Conservation (phyloP, 2,113 vertebrate species). For the Corydoras maculifer region DNA sequence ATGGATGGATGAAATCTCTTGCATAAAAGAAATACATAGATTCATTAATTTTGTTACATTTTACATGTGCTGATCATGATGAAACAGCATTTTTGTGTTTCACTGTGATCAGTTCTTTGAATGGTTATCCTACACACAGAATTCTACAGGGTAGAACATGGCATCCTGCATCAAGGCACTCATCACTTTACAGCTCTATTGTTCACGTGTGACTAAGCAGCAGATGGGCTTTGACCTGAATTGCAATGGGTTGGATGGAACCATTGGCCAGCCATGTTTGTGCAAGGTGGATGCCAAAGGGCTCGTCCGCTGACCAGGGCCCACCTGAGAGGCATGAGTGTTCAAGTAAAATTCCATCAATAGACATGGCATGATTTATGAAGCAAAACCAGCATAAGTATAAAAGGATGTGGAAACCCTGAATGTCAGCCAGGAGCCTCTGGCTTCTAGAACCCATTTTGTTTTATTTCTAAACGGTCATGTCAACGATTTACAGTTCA, state of each 20-base stretch:
- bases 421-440: slow-evolving; percentile 26
- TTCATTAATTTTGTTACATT: too few species aligned
- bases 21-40: too few species aligned
- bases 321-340: slow-evolving; percentile 45
- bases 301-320: slow-evolving; percentile 40
- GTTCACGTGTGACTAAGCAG: slow-evolving; percentile 23
- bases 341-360: slow-evolving; percentile 54
- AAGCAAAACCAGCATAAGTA: slow-evolving; percentile 41
- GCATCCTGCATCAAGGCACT: slow-evolving; percentile 6
- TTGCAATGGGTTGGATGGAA: slow-evolving; percentile 19
- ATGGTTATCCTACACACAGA: not conserved
- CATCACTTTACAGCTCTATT: slow-evolving; percentile 26
- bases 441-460: slow-evolving; percentile 24
- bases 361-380: slow-evolving; percentile 61
- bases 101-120: too few species aligned
- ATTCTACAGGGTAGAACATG: slow-evolving; percentile 2
- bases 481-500: slow-evolving; percentile 11
- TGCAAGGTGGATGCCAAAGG: slow-evolving; percentile 21
- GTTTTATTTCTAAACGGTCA: slow-evolving; percentile 40
- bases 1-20: too few species aligned
- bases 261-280: slow-evolving; percentile 35
- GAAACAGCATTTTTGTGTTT: too few species aligned
- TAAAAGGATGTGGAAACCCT: slow-evolving; percentile 36
- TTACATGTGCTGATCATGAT: too few species aligned
- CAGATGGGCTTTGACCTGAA: slow-evolving; percentile 43